phyloP scores from a whole-genome alignment of 2,888 invertebrate species.

The Asteroscopus sphinx region DNA sequence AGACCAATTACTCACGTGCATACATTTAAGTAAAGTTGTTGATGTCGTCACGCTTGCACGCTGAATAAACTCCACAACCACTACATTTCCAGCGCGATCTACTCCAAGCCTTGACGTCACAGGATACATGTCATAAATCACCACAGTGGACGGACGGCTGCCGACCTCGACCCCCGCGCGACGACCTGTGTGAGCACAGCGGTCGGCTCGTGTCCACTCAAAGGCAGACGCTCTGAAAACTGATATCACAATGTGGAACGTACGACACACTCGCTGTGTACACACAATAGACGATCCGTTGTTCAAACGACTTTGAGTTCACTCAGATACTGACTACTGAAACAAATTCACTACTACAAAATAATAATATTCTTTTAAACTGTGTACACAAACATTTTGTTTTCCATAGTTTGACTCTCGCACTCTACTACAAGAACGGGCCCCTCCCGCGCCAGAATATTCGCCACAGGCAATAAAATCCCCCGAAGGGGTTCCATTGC shows the following conservation, averaged over 20 bases:
- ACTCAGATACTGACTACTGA: neutral
- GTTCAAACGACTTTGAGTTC: neutral
- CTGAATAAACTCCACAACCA: slow-evolving; percentile 1
- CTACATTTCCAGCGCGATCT: neutral
- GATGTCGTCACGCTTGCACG: neutral
- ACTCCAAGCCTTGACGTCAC: neutral
- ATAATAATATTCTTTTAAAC: too few relatives aligned
- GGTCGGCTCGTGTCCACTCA: slow-evolving; percentile 6
- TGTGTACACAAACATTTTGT: too few relatives aligned
- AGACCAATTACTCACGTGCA: too few relatives aligned
- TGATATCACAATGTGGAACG: slow-evolving; percentile 17
- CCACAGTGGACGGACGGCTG: neutral
- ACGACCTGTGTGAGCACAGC: slow-evolving; percentile 20
- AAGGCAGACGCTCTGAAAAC: slow-evolving; percentile 31
- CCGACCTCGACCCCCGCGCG: too few relatives aligned
- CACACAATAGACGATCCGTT: slow-evolving; percentile 3
- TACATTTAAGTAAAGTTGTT: slow-evolving; percentile 14
- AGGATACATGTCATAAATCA: neutral
- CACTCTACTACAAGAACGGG: too few relatives aligned
- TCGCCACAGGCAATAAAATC: too few relatives aligned
- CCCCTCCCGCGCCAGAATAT: too few relatives aligned
- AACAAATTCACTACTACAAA: too few relatives aligned
- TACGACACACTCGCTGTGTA: slow-evolving; percentile 6
- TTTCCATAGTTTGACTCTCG: too few relatives aligned
- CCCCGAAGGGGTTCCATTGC: too few relatives aligned